A percentile compares a stretch with the other conserved stretches of the same genome.
Evolutionary conservation across 2,797 vertebrate genomes (phyloP).

Genomic region (Diceros bicornis): DNA sequence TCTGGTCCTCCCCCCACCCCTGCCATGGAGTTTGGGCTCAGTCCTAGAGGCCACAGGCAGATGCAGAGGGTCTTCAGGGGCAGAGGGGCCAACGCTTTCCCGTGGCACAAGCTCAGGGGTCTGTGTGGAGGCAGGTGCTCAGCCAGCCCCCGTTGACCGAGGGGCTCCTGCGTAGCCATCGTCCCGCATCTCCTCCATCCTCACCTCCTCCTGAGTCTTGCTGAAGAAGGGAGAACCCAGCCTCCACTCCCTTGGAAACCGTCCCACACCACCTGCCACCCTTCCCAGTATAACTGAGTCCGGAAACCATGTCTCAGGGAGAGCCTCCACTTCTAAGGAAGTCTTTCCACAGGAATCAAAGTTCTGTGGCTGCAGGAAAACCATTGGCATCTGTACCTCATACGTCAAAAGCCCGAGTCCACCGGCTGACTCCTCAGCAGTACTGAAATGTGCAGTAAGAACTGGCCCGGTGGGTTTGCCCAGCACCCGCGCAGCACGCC

Average conservation of each 20-base stretch:
- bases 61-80: neutral
- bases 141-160: neutral
- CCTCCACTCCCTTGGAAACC: fast-evolving
- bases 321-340: neutral
- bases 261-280: neutral
- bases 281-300: neutral
- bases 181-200: neutral
- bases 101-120: neutral
- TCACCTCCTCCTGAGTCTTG: neutral
- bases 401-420: neutral
- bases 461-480: neutral
- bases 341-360: neutral
- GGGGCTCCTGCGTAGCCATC: fast-evolving
- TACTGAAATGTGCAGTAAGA: neutral
- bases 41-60: neutral
- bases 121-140: neutral
- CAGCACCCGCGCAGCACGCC: fast-evolving
- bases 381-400: fast-evolving
- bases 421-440: fast-evolving
- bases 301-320: neutral
- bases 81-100: neutral
- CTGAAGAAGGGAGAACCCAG: neutral
- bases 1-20: neutral
- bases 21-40: neutral
- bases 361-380: neutral